Evolutionary conservation across 2,888 invertebrate species (phyloP), one percentile per base, ranked within the genome.

Genomic region (Parapristionchus giblindavisi): DNA sequence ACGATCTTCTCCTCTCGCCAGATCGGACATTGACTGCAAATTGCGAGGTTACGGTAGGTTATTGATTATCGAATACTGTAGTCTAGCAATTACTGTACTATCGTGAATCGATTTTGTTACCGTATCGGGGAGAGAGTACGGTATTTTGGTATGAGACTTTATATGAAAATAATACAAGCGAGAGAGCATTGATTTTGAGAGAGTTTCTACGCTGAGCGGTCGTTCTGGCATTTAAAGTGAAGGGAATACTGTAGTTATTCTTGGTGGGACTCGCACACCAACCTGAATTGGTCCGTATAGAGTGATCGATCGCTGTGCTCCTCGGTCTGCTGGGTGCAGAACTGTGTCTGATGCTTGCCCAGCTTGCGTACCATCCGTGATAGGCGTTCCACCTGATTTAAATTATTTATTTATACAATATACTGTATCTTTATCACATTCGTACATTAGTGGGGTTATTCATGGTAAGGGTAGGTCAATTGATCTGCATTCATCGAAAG

Each of bases 1-100:
- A 84, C 81, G 48, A 84, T 79, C 63, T 85, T 85, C 79, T 85
- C 84, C 29, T 84, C 79, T 29, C 84, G 75, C 85, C 85, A 85
- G 32, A 75, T 76, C 17, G 78, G 79, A 52, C 85, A 85, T 63
- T 80, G 79, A 38, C 78, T 79, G 66, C 61, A 78, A 79, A 48
- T 40, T n/a, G 1, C 32, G 24, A 3, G 11, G 27, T 32, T 27
- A 11, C 29, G 56, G 43, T 43, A 43, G 17, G 58, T 32, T 38
- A 48, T 48, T n/a, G 66, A 51, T 48, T 32, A 48, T 51, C 17
- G 48, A 11, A 1, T 32, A 24, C 32, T 51, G 29, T 32, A 51
- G 51, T 29, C 11, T 32, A 29, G 5, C 29, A 1, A 27, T 29
- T 1, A 36, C n/a, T 24, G 6, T 14, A 54, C 27, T 34, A 34